phyloP scores from a whole-genome alignment of 2,888 invertebrate species.

The Seira ritae region DNA sequence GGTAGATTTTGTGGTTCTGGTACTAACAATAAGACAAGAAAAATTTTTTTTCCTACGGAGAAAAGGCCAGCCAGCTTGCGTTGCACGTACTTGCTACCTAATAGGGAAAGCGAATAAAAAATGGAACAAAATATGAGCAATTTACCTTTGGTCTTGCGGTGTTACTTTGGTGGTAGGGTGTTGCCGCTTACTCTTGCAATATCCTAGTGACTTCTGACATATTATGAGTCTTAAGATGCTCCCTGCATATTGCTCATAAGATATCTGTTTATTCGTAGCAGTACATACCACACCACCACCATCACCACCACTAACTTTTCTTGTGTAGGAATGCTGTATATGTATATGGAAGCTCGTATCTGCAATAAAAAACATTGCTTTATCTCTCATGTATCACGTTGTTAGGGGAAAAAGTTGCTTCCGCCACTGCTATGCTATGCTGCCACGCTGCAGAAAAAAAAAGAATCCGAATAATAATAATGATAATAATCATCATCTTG shows the following conservation, averaged over 20 bases:
- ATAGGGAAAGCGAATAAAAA: no score
- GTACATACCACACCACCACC: no score
- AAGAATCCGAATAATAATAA: conserved; percentile 60
- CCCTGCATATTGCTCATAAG: conserved; percentile 11
- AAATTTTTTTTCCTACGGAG: not conserved
- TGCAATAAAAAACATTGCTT: conserved; percentile 55
- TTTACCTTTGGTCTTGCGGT: conserved; percentile 17
- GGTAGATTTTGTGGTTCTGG: not conserved
- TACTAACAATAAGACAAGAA: not conserved
- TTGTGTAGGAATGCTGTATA: conserved; percentile 24
- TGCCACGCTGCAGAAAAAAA: conserved; percentile 25
- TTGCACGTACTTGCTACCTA: no score
- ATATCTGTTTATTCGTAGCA: conserved; percentile 10
- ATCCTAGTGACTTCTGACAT: conserved; percentile 16
- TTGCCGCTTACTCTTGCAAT: not conserved
- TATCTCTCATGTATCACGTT: conserved; percentile 65
- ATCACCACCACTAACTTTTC: not conserved
- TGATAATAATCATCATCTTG: conserved; percentile 64
- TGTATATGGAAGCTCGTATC: conserved; percentile 19
- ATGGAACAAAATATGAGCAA: conserved; percentile 16
- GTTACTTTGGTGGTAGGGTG: not conserved
- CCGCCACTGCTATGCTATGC: conserved; percentile 28
- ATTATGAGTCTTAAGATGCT: conserved; percentile 10
- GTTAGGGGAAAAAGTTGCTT: conserved; percentile 42
- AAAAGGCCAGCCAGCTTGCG: no score